phyloP scores from a whole-genome alignment of 2,797 vertebrate genomes.

The Diglossa cyanea region DNA sequence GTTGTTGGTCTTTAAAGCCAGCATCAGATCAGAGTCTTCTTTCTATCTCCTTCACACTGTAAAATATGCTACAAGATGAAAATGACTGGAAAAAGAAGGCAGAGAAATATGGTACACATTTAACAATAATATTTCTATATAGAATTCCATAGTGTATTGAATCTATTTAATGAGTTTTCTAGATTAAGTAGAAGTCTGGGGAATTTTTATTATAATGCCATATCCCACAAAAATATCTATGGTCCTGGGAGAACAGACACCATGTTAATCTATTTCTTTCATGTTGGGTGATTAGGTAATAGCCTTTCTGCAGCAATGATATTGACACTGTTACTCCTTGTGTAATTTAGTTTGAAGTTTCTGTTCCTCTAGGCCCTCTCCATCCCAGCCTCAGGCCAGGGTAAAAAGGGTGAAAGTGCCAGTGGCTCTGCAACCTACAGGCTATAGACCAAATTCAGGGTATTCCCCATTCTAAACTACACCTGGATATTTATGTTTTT shows the following conservation, averaged over 20 bases:
- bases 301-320: conserved; percentile 2
- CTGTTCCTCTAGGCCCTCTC: neutral
- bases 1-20: neutral
- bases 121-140: conserved; percentile 42
- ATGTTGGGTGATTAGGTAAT: neutral
- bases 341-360: neutral
- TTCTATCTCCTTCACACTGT: neutral
- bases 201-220: conserved; percentile 55
- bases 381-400: neutral
- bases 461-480: rapidly evolving
- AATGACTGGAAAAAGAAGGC: neutral
- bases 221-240: conserved; percentile 50
- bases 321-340: neutral
- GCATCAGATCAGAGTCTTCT: neutral
- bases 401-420: too few species aligned
- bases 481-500: neutral
- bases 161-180: conserved; percentile 64
- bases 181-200: conserved; percentile 62
- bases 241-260: conserved; percentile 41
- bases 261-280: conserved; percentile 31
- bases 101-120: conserved; percentile 5
- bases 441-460: rapidly evolving
- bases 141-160: conserved; percentile 46
- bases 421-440: neutral
- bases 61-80: neutral